Evolutionary conservation across 2,797 vertebrate genomes (phyloP).

Genomic region (Macroramphosus scolopax): DNA sequence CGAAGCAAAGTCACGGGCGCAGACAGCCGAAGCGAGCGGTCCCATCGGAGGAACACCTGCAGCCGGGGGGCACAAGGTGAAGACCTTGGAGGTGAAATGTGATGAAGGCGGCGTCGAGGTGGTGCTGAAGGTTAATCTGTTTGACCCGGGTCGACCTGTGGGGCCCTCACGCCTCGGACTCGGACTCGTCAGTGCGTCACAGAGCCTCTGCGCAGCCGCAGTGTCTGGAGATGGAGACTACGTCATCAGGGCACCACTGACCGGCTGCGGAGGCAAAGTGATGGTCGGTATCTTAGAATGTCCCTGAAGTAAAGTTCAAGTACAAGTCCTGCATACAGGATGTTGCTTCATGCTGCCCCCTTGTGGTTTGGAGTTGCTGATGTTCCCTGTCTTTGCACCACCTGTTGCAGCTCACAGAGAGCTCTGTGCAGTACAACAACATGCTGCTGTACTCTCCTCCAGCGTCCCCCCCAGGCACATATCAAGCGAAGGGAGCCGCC

Average conservation of each 20-base stretch:
- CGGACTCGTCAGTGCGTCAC: background rate
- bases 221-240: conserved; percentile 2
- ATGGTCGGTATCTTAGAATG: conserved; percentile 12
- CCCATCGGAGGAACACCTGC: background rate
- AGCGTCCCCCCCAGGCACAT: background rate
- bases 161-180: conserved; percentile 18
- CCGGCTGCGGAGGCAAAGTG: conserved; percentile 30
- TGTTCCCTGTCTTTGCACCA: background rate
- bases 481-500: background rate
- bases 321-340: too few species aligned
- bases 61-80: background rate
- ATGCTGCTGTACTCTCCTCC: conserved; percentile 31
- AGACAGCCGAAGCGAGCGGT: too few species aligned
- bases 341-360: conserved; percentile 30
- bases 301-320: too few species aligned
- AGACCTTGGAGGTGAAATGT: conserved; percentile 39
- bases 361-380: conserved; percentile 9
- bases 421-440: conserved; percentile 30
- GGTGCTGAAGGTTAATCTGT: conserved; percentile 20
- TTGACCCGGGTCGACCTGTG: conserved; percentile 1
- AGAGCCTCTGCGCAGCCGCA: conserved; percentile 9
- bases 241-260: conserved; percentile 30
- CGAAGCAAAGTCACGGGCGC: conserved; percentile 3
- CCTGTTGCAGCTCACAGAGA: conserved; percentile 26
- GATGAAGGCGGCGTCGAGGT: conserved; percentile 29